Evolutionary conservation across 2,888 invertebrate species (phyloP).

Genomic region (Stratiomys singularior): DNA sequence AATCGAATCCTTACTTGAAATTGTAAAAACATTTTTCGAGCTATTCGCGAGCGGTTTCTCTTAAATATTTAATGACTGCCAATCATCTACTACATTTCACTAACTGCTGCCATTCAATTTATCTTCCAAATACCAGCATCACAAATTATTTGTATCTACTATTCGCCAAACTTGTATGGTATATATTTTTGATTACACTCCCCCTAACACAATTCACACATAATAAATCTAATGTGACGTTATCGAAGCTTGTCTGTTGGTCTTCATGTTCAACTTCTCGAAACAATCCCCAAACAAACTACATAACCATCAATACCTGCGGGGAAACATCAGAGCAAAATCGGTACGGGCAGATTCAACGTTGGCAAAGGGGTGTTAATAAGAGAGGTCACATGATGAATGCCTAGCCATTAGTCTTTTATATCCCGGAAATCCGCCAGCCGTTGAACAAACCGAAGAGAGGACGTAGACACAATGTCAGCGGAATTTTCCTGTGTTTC

Average conservation of each 20-base stretch:
- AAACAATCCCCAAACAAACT: slow-evolving; percentile 17
- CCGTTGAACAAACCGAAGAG: neutral
- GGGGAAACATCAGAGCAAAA: slow-evolving; percentile 36
- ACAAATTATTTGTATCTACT: slow-evolving; percentile 14
- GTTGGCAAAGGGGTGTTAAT: slow-evolving; percentile 20
- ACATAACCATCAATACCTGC: slow-evolving; percentile 36
- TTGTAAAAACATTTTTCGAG: no score
- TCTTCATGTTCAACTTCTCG: slow-evolving; percentile 5
- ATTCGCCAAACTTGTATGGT: neutral
- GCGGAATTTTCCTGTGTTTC: neutral
- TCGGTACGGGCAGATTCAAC: slow-evolving; percentile 7
- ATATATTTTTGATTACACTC: slow-evolving; percentile 14
- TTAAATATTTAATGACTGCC: neutral
- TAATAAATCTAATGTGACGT: slow-evolving; percentile 51
- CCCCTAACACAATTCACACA: slow-evolving; percentile 48
- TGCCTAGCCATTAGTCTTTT: slow-evolving; percentile 36
- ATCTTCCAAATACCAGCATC: neutral
- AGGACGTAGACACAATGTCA: neutral
- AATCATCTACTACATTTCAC: neutral
- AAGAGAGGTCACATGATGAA: slow-evolving; percentile 28
- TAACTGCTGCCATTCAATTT: neutral
- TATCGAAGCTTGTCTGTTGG: slow-evolving; percentile 45
- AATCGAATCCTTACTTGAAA: no score
- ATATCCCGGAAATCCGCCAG: slow-evolving; percentile 9
- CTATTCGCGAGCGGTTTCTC: no score